Base-by-base conservation (phyloP, 2,113 vertebrate genomes). In the Syrrhaptes paradoxus region DNA sequence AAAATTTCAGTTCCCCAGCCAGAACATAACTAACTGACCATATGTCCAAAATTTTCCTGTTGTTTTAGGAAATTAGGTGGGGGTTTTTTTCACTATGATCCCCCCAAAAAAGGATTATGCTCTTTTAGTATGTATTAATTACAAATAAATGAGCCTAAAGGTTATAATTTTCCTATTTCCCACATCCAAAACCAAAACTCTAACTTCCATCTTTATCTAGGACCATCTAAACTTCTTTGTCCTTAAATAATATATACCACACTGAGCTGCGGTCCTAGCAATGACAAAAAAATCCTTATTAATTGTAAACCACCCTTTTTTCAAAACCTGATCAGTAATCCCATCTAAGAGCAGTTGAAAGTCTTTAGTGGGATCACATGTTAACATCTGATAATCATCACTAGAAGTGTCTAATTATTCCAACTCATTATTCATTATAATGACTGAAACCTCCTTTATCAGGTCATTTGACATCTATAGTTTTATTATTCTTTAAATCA, bases 401-500 rank as follows among this genome's bases (percentile, higher is more conserved):
- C 72, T 95, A 92, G 90, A 95, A 74, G 85, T 80, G 68, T 81
- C 95, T 93, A 88, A 97, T 94, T 92, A 92, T 93, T 93, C 61
- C 57, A 77, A 88, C 67, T 88, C 85, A 52, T 88, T 81, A 82
- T 93, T 93, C 79, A 88, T 96, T 90, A 90, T 43, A 63, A 91
- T 8, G 46, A 85, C 61, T 77, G 79, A 96, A 95, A 90, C 65
- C 78, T 94, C 54, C 88, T 95, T 90, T 90, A 86, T 89, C 90
- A 85, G 86, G 36, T 97, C 79, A 85, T 93, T 89, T 87, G 76
- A 97, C 96, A 83, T 94, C 90, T 89, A 54, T 24, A 66, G 57
- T 82, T 97, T 96, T 93, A 96, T 96, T 94, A 81, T 94, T 96
- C 92, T 90, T 95, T 94, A 93, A 95, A 92, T 95, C 85, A 95